Percentiles rank a stretch among this genome's conserved stretches.
phyloP scores from a whole-genome alignment of 1,140 invertebrate genomes.

The Pseudobourletiella spinata region DNA sequence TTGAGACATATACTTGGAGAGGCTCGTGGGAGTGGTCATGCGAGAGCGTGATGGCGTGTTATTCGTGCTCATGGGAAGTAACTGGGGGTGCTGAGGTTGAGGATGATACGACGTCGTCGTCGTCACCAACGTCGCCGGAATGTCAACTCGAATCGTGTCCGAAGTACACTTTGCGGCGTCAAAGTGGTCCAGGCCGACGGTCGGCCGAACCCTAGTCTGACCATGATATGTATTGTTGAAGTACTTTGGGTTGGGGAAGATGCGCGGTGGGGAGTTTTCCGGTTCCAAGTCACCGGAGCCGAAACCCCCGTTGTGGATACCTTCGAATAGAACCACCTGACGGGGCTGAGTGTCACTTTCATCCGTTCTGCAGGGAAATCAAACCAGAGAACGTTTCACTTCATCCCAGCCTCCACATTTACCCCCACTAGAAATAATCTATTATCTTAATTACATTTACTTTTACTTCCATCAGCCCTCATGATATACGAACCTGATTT shows the following conservation, averaged over 20 bases:
- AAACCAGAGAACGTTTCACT: not conserved
- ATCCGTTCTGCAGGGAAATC: constrained; percentile 10
- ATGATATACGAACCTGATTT: too few species aligned
- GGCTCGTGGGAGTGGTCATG: constrained; percentile 17
- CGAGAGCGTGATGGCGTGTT: constrained; percentile 20
- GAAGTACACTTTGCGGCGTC: constrained; percentile 38
- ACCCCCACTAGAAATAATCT: too few species aligned
- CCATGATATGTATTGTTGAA: constrained; percentile 87
- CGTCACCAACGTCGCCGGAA: constrained; percentile 39
- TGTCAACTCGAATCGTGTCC: constrained; percentile 59
- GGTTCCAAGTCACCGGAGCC: constrained; percentile 18
- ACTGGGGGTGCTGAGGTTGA: constrained; percentile 10
- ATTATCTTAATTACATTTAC: too few species aligned
- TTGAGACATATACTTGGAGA: constrained; percentile 14
- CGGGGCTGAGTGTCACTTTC: constrained; percentile 16
- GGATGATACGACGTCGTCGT: constrained; percentile 1
- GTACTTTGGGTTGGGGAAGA: constrained; percentile 50
- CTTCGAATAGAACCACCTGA: constrained; percentile 25
- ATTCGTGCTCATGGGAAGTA: constrained; percentile 10
- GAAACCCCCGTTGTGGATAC: constrained; percentile 33
- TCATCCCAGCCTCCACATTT: not conserved
- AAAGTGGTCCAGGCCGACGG: constrained; percentile 46
- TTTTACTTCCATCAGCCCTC: too few species aligned
- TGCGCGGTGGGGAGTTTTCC: not conserved
- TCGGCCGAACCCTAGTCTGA: constrained; percentile 60